A percentile compares a stretch with the other conserved stretches of the same genome.
Evolutionary conservation across 2,888 invertebrate species (phyloP).

Genomic region (Clunio marinus): DNA sequence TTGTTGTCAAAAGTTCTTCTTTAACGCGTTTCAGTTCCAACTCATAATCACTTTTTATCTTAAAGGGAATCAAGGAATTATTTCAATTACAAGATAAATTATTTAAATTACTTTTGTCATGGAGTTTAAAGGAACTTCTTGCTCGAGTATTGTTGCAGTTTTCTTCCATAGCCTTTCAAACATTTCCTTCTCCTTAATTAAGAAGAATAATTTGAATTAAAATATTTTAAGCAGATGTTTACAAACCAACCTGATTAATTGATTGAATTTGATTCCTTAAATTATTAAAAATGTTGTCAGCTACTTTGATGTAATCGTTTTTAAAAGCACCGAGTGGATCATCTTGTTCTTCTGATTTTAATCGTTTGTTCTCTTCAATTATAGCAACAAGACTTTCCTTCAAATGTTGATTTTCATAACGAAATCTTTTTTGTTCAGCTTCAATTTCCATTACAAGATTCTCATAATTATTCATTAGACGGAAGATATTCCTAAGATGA

Average conservation of each 20-base stretch:
- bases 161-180: slow-evolving; percentile 28
- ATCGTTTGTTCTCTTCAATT: slow-evolving; percentile 7
- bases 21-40: slow-evolving; percentile 8
- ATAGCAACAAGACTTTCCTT: background rate
- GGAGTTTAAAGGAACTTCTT: slow-evolving; percentile 25
- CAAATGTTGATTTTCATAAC: slow-evolving; percentile 7
- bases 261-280: background rate
- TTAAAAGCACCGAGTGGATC: background rate
- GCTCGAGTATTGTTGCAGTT: slow-evolving; percentile 19
- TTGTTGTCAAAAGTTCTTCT: background rate
- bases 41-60: slow-evolving; percentile 8
- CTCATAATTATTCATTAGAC: slow-evolving; percentile 20
- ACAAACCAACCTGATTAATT: background rate
- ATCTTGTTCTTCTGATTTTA: background rate
- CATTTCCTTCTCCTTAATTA: slow-evolving; percentile 33
- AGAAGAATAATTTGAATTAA: background rate
- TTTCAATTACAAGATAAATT: background rate
- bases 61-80: background rate
- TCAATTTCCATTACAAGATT: slow-evolving; percentile 1
- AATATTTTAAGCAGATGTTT: background rate
- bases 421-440: background rate
- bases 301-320: background rate
- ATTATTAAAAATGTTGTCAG: slow-evolving; percentile 27
- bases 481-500: slow-evolving; percentile 20
- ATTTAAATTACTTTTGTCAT: slow-evolving; percentile 9